Conservation (phyloP, 1,140 invertebrate genomes). For the Drosophila pandora region DNA sequence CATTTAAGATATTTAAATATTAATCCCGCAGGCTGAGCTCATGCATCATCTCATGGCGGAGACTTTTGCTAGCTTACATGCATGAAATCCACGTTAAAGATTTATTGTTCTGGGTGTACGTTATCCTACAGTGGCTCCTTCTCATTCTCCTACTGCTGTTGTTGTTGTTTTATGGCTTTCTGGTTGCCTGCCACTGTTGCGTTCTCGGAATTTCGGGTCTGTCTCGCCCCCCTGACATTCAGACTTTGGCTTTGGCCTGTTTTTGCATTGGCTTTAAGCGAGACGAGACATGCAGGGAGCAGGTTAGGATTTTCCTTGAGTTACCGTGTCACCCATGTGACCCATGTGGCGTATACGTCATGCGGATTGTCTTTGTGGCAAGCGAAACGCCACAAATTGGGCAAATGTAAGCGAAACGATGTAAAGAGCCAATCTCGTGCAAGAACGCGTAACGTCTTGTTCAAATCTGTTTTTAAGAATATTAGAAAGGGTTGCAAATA, state of each 20-base stretch:
- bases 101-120: constrained; percentile 52
- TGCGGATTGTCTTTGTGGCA: constrained; percentile 52
- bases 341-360: constrained; percentile 61
- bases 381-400: constrained; percentile 22
- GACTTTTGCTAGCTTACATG: constrained; percentile 60
- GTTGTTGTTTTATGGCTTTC: constrained; percentile 33
- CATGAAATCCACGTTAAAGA: constrained; percentile 70
- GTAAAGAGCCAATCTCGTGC: constrained; percentile 10
- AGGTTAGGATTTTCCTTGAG: constrained; percentile 32
- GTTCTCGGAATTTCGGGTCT: constrained; percentile 61
- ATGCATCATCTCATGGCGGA: constrained; percentile 51
- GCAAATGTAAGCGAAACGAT: constrained; percentile 8
- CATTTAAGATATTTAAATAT: constrained; percentile 50
- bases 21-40: constrained; percentile 46
- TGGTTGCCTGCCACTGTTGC: constrained; percentile 45
- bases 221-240: constrained; percentile 52
- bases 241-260: constrained; percentile 66
- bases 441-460: not conserved
- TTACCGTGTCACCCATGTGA: constrained; percentile 39
- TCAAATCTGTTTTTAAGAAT: not conserved
- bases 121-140: constrained; percentile 5
- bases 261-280: constrained; percentile 65
- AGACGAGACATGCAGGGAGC: constrained; percentile 38
- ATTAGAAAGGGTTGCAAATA: not conserved
- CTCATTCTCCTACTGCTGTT: not conserved